Base-by-base conservation (phyloP, 2,888 invertebrate species). In the Tipula vernalis region DNA sequence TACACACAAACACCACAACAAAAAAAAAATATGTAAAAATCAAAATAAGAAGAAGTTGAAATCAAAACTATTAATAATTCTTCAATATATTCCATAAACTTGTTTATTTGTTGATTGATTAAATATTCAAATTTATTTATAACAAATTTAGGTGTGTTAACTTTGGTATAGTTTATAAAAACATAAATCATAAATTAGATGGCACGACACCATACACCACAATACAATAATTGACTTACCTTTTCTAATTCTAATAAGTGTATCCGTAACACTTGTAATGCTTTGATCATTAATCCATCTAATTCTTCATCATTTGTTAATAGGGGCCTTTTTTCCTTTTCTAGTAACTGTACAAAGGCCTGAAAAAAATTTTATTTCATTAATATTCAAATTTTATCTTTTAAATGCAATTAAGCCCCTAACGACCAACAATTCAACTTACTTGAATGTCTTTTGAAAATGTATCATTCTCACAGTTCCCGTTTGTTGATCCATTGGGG, bases 241-340 rank as follows among this genome's bases (percentile, higher is more conserved):
- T 98, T 98, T 92, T 98, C 97, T 90, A 98, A 92, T 91, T 98
- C 98, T 89, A 98, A 92, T 86, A 98, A 93, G 91, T 98, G 98
- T 91, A 98, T 98, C 90, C 98, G 93, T 88, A 98, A 93, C 88
- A 98, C 98, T 93, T 98, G 97, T 90, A 97, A 95, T 86, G 96
- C 95, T 92, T 96, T 96, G 88, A 96, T 95, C 96, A 96, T 96
- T 94, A 98, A 94, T 89, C 97, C 97, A 92, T 98, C 98, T 89
- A 98, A 95, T 94, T 98, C 98, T 36, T 97, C 97, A 93, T 98
- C 96, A 91, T 97, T 96, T 88, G 96, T 95, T 89, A 97, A 93
- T 91, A 98, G 96, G 3, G 97, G 96, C 89, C 96, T 95, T 88
- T 96, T 93, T 92, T 97, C 97, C 89, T 96, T 93, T 90, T 97